Percentiles rank a stretch among this genome's conserved stretches.
phyloP scores from a whole-genome alignment of 2,888 invertebrate genomes.

The Tenthredo mesomela region DNA sequence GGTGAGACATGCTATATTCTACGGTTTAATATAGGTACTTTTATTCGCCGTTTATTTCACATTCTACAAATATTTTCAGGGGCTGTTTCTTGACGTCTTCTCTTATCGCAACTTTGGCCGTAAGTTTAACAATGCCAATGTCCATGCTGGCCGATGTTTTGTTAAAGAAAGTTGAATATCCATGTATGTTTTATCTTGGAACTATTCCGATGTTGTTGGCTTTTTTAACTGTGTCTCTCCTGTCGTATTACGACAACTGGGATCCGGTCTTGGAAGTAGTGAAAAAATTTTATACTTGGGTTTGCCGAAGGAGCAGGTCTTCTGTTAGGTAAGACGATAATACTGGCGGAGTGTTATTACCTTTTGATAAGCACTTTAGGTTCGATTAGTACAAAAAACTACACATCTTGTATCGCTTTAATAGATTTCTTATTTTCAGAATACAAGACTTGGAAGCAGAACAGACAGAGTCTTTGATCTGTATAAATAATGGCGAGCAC shows the following conservation, averaged over 20 bases:
- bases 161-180: constrained; percentile 84
- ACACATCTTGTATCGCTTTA: constrained; percentile 26
- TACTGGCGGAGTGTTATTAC: neutral
- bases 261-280: constrained; percentile 86
- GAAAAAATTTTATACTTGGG: constrained; percentile 79
- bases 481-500: constrained; percentile 81
- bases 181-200: constrained; percentile 88
- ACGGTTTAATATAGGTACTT: neutral
- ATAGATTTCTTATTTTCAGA: constrained; percentile 74
- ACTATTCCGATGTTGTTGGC: constrained; percentile 88
- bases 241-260: constrained; percentile 90
- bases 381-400: neutral
- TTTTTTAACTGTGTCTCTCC: constrained; percentile 85
- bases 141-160: constrained; percentile 92
- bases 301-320: constrained; percentile 78
- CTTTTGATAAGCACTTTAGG: neutral
- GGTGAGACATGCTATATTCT: constrained; percentile 81
- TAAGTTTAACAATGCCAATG: constrained; percentile 93
- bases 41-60: neutral
- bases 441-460: constrained; percentile 84
- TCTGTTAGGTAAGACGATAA: constrained; percentile 77
- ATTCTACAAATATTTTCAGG: constrained; percentile 80
- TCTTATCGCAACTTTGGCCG: constrained; percentile 91
- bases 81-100: constrained; percentile 96
- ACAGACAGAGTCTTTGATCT: constrained; percentile 85